Conservation (phyloP, 1,140 invertebrate species). For the Probaryconus sp. region DNA sequence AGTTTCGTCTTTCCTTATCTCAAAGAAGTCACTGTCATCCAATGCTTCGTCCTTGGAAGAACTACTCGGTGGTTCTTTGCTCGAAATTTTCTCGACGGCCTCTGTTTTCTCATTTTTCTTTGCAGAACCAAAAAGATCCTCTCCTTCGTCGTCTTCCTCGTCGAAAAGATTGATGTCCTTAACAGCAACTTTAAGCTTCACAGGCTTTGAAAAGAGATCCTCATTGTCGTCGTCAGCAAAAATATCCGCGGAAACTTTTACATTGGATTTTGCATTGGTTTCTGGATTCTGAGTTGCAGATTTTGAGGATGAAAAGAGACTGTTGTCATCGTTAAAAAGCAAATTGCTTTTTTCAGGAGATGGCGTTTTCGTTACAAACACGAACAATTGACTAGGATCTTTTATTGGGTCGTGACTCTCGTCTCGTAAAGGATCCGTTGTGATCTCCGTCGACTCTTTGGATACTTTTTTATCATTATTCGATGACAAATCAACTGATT, state of each 20-base stretch:
- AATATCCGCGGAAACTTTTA: slow-evolving; percentile 43
- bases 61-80: slow-evolving; percentile 17
- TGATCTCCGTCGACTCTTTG: slow-evolving; percentile 17
- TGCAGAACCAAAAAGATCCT: slow-evolving; percentile 66
- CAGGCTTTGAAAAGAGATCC: slow-evolving; percentile 70
- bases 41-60: slow-evolving; percentile 59
- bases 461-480: background rate
- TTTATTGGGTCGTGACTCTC: slow-evolving; percentile 70
- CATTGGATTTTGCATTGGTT: slow-evolving; percentile 7
- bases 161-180: slow-evolving; percentile 67
- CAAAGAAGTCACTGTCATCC: slow-evolving; percentile 39
- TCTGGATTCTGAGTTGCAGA: slow-evolving; percentile 12
- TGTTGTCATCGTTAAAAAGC: slow-evolving; percentile 69
- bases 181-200: slow-evolving; percentile 66
- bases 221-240: slow-evolving; percentile 68
- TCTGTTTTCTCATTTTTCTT: slow-evolving; percentile 8
- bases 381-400: slow-evolving; percentile 74
- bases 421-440: slow-evolving; percentile 70
- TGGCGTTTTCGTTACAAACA: slow-evolving; percentile 75
- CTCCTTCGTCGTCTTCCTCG: slow-evolving; percentile 62
- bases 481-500: too few species aligned
- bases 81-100: slow-evolving; percentile 1
- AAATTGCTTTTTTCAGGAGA: slow-evolving; percentile 73
- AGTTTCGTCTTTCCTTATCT: slow-evolving; percentile 19
- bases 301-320: slow-evolving; percentile 67